phyloP scores from a whole-genome alignment of 23 tunicate genomes.

The Trididemnum nubilum region DNA sequence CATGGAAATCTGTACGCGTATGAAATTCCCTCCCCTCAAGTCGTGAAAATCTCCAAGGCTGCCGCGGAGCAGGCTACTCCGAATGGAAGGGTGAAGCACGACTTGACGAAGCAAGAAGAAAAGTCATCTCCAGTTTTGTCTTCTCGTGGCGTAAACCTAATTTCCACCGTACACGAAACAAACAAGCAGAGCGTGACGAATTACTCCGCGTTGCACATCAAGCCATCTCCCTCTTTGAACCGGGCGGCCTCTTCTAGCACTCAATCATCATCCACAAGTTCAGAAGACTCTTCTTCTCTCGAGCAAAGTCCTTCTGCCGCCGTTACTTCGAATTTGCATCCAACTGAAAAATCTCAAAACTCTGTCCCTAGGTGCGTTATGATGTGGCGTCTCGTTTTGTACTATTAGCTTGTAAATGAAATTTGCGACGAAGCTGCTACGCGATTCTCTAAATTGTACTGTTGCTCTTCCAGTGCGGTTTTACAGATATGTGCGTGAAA shows the following conservation, averaged over 20 bases:
- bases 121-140: background rate
- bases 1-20: slow-evolving; percentile 63
- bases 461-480: too few relatives aligned
- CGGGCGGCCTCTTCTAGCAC: too few relatives aligned
- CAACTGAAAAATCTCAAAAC: too few relatives aligned
- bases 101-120: background rate
- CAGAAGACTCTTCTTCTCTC: too few relatives aligned
- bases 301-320: too few relatives aligned
- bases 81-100: slow-evolving; percentile 2
- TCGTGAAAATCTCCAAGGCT: background rate
- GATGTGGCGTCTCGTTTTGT: too few relatives aligned
- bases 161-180: slow-evolving; percentile 66
- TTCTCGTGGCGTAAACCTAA: background rate
- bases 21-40: slow-evolving; percentile 74
- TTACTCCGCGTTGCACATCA: slow-evolving; percentile 51
- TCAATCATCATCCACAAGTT: background rate
- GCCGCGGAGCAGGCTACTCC: background rate
- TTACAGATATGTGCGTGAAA: too few relatives aligned
- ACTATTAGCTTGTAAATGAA: too few relatives aligned
- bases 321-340: too few relatives aligned
- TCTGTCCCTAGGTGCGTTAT: too few relatives aligned
- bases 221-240: background rate
- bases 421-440: too few relatives aligned
- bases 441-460: too few relatives aligned
- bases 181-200: slow-evolving; percentile 59